These are phyloP conservation scores for Holacanthus passer DNA, from an alignment of 2,113 vertebrate genomes.

Conservation along the genomic window DNA sequence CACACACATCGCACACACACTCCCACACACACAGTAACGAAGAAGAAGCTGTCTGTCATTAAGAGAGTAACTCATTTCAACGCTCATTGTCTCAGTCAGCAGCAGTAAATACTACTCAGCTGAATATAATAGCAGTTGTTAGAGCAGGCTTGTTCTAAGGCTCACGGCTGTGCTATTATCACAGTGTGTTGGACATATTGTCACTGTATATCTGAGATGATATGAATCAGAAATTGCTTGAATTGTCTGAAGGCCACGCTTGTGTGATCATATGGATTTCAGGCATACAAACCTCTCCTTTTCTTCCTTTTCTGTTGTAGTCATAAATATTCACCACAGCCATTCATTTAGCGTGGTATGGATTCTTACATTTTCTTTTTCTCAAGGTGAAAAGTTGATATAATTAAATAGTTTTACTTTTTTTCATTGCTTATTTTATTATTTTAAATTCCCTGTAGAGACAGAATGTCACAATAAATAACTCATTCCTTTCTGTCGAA, in stretches of 20 bases:
- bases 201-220: slow-evolving; percentile 4
- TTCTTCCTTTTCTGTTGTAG: neutral
- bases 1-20: slow-evolving; percentile 17
- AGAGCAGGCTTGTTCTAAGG: slow-evolving; percentile 21
- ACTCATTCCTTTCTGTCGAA: neutral
- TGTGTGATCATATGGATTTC: too few species aligned
- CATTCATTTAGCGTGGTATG: neutral
- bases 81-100: slow-evolving; percentile 46
- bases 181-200: slow-evolving; percentile 5
- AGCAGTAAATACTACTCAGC: slow-evolving; percentile 49
- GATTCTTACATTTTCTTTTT: slow-evolving; percentile 7
- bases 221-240: neutral
- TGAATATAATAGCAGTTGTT: slow-evolving; percentile 48
- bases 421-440: neutral
- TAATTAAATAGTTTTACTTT: neutral
- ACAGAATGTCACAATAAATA: neutral
- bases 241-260: neutral
- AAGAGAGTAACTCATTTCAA: slow-evolving; percentile 54
- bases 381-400: neutral
- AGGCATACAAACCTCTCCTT: neutral
- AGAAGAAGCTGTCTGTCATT: slow-evolving; percentile 54
- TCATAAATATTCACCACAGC: neutral
- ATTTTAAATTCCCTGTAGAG: neutral
- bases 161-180: slow-evolving; percentile 14
- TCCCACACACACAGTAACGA: slow-evolving; percentile 22